These are phyloP conservation scores for Streptopelia turtur DNA, from an alignment of 2,797 vertebrate genomes.

Conservation along the genomic window DNA sequence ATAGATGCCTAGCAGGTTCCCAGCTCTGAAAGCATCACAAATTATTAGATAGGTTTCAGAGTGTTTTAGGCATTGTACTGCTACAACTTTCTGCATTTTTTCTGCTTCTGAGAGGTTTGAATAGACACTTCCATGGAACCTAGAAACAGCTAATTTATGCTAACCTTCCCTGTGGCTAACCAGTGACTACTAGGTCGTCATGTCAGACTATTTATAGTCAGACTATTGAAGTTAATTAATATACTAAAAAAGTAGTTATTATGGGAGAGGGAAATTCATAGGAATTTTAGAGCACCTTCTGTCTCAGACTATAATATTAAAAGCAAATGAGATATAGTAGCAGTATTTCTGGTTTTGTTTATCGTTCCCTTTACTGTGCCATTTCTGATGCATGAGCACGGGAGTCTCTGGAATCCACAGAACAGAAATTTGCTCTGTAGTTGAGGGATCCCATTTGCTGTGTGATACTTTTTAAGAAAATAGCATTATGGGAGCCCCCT, in stretches of 20 bases:
- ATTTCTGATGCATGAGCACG: background rate
- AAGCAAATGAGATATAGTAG: background rate
- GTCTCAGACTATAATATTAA: background rate
- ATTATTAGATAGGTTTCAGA: rapidly evolving
- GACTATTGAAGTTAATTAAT: background rate
- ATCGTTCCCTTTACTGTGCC: background rate
- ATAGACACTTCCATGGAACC: background rate
- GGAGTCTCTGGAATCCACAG: background rate
- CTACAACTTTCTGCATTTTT: background rate
- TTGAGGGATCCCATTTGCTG: background rate
- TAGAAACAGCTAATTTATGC: background rate
- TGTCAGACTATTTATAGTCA: background rate
- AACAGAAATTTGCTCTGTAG: background rate
- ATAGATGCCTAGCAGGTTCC: background rate
- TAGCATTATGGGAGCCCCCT: background rate
- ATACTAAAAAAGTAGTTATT: background rate
- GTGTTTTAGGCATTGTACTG: background rate
- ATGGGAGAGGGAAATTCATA: background rate
- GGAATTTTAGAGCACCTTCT: background rate
- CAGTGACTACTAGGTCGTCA: background rate
- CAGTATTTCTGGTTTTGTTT: background rate
- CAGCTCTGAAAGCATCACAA: background rate
- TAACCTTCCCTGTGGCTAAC: background rate
- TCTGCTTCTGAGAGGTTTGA: background rate
- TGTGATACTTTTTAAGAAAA: background rate